Evolutionary conservation across 2,113 vertebrate species (phyloP), one percentile per base, ranked within the genome.

Genomic region (Amia ocellicauda): DNA sequence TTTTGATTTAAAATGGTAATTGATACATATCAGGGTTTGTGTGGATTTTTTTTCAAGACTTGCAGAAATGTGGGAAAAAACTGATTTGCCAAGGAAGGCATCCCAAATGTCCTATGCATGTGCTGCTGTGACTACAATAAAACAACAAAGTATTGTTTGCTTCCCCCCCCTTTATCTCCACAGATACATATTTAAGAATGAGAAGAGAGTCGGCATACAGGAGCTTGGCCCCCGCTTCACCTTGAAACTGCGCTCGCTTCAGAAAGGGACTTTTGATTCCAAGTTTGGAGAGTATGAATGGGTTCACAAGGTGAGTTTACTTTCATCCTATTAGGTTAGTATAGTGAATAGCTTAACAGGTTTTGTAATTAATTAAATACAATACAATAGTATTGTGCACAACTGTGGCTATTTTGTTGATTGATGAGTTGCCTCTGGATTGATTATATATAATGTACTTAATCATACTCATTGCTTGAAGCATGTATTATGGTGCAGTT

Each of bases 211-310:
- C 14, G 97, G 96, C 20, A 96, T 99, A 82, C 96, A 99, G 70
- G 97, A 99, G 83, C 86, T 99, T 54, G 97, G 97, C 20, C 97
- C 97, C 43, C 92, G 96, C 62, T 98, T 99, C 79, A 99, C 96
- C 22, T 86, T 99, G 67, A 99, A 99, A 77, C 87, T 99, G 8
- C 88, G 95, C 62, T 98, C 96, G 51, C 90, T 99, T 71, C 97
- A 99, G 68, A 98, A 96, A 83, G 97, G 97, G 75, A 98, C 96
- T 7, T 99, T 99, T 74, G 95, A 99, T 85, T 99, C 97, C 45
- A 98, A 97, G 79, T 99, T 91, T 66, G 97, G 97, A 58, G 96
- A 98, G 62, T 99, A 97, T 43, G 97, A 99, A 82, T 99, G 97
- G 97, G 89, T 99, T 71, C 93, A 97, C 76, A 99, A 99, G 94